A percentile compares a stretch with the other conserved stretches of the same genome.
Evolutionary conservation across 53 echinoderm and acorn worm species (phyloP).

Genomic region (Actinopyga echinites): DNA sequence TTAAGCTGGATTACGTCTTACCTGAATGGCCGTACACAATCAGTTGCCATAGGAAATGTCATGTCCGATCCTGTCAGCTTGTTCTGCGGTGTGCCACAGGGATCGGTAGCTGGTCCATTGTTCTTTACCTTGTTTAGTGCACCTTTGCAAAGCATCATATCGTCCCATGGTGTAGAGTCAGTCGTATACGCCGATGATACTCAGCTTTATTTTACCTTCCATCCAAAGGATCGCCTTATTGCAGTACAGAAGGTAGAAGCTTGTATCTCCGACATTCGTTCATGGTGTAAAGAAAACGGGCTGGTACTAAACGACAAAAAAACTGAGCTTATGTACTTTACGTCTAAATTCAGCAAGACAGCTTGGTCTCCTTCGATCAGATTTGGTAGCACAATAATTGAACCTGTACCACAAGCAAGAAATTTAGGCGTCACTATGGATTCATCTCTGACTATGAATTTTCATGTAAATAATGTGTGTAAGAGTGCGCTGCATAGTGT

Average conservation of each 20-base stretch:
- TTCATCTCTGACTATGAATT: too few species aligned
- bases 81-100: too few species aligned
- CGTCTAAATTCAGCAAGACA: neutral
- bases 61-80: too few species aligned
- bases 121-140: too few species aligned
- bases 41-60: too few species aligned
- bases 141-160: conserved; percentile 41
- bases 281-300: conserved; percentile 15
- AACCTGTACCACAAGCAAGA: conserved; percentile 1
- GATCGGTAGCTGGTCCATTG: too few species aligned
- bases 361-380: neutral
- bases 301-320: conserved; percentile 32
- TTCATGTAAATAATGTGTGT: too few species aligned
- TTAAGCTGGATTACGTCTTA: too few species aligned
- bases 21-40: too few species aligned
- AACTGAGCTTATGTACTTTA: conserved; percentile 21
- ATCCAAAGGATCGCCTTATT: neutral
- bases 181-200: conserved; percentile 50
- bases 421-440: too few species aligned
- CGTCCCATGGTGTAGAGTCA: conserved; percentile 33
- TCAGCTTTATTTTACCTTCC: conserved; percentile 21
- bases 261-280: conserved; percentile 20
- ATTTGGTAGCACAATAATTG: neutral
- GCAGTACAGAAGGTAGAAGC: neutral
- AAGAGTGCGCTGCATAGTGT: too few species aligned